phyloP scores from a whole-genome alignment of 2,113 vertebrate genomes.

The Glareola pratincola region DNA sequence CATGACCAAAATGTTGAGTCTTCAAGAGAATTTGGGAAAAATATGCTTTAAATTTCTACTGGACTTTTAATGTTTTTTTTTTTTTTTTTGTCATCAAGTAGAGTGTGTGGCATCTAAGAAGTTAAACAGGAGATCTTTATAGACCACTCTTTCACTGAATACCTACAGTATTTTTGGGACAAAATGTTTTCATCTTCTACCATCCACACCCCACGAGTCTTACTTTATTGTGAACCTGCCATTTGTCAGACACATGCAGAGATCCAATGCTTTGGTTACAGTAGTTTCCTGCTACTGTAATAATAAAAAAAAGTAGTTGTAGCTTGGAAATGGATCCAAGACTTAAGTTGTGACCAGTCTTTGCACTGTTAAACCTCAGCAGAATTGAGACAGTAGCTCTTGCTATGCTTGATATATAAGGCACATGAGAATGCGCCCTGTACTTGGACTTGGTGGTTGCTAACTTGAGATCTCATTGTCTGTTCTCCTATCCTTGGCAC shows the following conservation, averaged over 20 bases:
- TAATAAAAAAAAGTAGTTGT: background rate
- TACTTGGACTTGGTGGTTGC: background rate
- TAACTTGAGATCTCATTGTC: background rate
- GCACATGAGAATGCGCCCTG: background rate
- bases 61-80: background rate
- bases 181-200: background rate
- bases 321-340: background rate
- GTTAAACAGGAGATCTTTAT: background rate
- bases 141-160: background rate
- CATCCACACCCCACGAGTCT: rapidly evolving
- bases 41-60: background rate
- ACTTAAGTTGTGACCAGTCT: background rate
- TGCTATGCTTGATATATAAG: background rate
- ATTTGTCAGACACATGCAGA: background rate
- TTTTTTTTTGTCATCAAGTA: background rate
- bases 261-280: background rate
- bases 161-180: background rate
- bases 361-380: background rate
- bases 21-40: background rate
- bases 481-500: background rate
- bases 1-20: background rate
- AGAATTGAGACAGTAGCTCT: background rate
- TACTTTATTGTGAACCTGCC: background rate
- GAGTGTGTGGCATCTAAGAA: too few relatives aligned
- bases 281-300: background rate